Evolutionary conservation across 2,113 vertebrate genomes (phyloP).

Genomic region (Hyperopisus bebe): DNA sequence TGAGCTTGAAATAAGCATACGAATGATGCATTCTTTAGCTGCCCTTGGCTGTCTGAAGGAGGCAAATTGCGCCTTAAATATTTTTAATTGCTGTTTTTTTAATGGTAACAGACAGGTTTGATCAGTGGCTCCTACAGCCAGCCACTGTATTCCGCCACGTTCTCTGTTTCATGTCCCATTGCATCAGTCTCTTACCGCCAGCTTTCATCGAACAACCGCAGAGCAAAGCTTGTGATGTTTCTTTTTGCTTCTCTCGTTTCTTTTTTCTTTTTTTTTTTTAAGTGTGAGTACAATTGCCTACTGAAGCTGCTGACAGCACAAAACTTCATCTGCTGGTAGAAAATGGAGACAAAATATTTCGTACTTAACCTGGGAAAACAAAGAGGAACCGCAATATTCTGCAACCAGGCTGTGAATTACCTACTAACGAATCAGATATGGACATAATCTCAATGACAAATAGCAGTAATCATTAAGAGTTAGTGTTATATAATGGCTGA

Average conservation of each 20-base stretch:
- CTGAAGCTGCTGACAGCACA: background rate
- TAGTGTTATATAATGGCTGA: background rate
- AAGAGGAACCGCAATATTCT: background rate
- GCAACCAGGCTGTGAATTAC: background rate
- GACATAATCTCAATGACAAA: background rate
- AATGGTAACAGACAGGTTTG: background rate
- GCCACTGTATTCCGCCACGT: background rate
- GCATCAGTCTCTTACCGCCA: background rate
- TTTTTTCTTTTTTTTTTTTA: background rate
- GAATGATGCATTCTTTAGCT: background rate
- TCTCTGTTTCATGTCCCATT: background rate
- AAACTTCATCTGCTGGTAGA: background rate
- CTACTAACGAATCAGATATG: background rate
- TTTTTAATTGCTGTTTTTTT: background rate
- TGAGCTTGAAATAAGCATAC: background rate
- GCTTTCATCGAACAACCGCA: background rate
- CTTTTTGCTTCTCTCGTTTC: background rate
- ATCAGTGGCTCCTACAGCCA: background rate
- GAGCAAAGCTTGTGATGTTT: background rate
- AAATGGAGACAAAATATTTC: background rate
- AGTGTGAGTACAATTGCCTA: background rate
- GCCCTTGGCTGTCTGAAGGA: background rate
- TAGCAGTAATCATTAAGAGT: background rate
- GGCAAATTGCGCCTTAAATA: background rate
- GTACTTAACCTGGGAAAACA: background rate